Percentiles rank a stretch among this genome's conserved stretches.
Evolutionary conservation across 2,113 vertebrate genomes (phyloP).

Genomic region (Carollia perspicillata): DNA sequence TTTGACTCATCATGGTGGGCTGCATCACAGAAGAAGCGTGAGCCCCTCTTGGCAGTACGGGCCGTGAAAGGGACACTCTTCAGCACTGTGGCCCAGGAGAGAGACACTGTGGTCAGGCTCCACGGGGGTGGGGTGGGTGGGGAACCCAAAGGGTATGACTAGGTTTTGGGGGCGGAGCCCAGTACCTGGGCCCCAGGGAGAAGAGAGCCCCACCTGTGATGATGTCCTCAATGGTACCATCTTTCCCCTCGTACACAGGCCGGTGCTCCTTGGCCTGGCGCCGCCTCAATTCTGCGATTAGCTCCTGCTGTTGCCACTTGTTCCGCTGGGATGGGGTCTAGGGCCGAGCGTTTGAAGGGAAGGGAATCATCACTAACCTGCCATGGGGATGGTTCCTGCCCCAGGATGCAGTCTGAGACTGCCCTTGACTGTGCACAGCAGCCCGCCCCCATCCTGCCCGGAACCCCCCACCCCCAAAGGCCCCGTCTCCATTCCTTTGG

Average conservation of each 20-base stretch:
- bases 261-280: slow-evolving; percentile 96
- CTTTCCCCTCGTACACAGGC: slow-evolving; percentile 96
- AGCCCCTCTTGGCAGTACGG: slow-evolving; percentile 97
- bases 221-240: slow-evolving; percentile 97
- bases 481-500: not conserved
- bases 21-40: slow-evolving; percentile 97
- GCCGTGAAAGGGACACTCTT: slow-evolving; percentile 99
- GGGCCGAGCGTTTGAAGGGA: not conserved
- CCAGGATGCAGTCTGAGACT: not conserved
- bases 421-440: not conserved
- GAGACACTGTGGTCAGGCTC: slow-evolving; percentile 77
- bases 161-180: slow-evolving; percentile 32
- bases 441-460: not conserved
- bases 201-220: slow-evolving; percentile 89
- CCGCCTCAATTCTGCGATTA: slow-evolving; percentile 93
- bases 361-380: not conserved
- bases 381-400: not conserved
- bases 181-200: not conserved
- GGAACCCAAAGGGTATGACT: slow-evolving; percentile 24
- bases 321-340: slow-evolving; percentile 88
- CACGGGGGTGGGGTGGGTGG: not conserved
- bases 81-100: slow-evolving; percentile 88
- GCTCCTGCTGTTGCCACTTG: slow-evolving; percentile 94
- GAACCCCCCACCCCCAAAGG: not conserved
- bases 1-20: slow-evolving; percentile 96